Evolutionary conservation across 2,113 vertebrate genomes (phyloP), one percentile per base, ranked within the genome.

Genomic region (Gambusia affinis): DNA sequence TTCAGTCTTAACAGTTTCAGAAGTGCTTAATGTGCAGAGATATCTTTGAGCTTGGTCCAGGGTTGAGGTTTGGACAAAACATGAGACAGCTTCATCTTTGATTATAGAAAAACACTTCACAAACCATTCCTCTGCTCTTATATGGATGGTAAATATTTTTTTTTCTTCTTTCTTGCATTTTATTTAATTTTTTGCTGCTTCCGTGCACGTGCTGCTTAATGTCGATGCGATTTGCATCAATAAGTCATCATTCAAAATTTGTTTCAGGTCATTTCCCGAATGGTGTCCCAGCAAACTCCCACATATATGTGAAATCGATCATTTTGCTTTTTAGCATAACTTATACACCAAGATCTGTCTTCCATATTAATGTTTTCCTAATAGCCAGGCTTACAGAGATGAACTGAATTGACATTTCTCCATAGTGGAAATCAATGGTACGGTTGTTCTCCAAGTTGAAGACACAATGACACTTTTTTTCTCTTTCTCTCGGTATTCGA

Each of bases 281-380:
- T 27, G 4, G 14, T 80, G 27, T 66, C 29, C 67, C n/a, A 77
- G 85, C n/a, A 67, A 30, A 44, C 70, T 79, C 72, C 11, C 29
- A 72, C 42, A 84, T 81, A 84, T 85, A 68, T 83, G 73, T 69
- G 73, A 63, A 80, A 85, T 89, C 89, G 88, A 82, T 87, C 75
- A 72, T 47, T 70, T 70, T 76, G 68, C 51, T 83, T 65, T 17
- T 37, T 68, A 76, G 85, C 72, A 77, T 76, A 63, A 72, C 73
- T 87, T 77, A 85, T 82, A 80, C 79, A 57, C 73, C 73, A 47
- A 72, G 60, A 74, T 81, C 39, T 71, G 69, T 76, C 66, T 78
- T 82, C 75, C 72, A 80, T 84, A 82, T 65, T 72, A 67, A 83
- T 81, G 61, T 69, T 72, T 81, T 73, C n/a, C 76, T 78, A 78